Percentiles rank a stretch among this genome's conserved stretches.
Evolutionary conservation across 2,888 invertebrate species (phyloP).

Genomic region (Arrhopalites spinosus): DNA sequence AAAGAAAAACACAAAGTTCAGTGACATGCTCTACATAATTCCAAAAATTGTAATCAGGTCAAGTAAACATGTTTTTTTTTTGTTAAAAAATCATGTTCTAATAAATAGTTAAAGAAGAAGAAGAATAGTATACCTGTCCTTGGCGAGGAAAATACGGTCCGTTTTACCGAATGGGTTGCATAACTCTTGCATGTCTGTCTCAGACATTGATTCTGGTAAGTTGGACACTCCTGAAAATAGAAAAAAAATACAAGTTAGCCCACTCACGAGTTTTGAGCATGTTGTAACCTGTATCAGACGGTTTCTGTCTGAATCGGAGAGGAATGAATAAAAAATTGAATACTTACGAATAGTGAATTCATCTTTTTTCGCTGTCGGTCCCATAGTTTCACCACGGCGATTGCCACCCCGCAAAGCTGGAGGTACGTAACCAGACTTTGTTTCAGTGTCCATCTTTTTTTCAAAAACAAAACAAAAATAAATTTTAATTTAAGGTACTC

Average conservation of each 20-base stretch:
- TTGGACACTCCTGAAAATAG: too few relatives aligned
- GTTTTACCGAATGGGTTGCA: slow-evolving; percentile 93
- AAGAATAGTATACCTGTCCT: slow-evolving; percentile 66
- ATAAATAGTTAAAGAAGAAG: too few relatives aligned
- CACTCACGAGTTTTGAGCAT: too few relatives aligned
- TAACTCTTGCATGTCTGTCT: slow-evolving; percentile 92
- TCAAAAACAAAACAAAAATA: slow-evolving; percentile 14
- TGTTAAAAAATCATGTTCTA: too few relatives aligned
- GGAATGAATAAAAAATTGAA: too few relatives aligned
- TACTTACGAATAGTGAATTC: slow-evolving; percentile 93
- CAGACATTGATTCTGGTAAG: slow-evolving; percentile 89
- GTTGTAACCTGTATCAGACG: too few relatives aligned
- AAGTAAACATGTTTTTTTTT: too few relatives aligned
- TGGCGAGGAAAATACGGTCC: slow-evolving; percentile 91
- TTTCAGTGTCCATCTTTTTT: slow-evolving; percentile 52
- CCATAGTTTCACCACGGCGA: slow-evolving; percentile 74
- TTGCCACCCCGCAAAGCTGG: slow-evolving; percentile 77
- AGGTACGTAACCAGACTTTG: slow-evolving; percentile 65
- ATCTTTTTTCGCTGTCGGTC: slow-evolving; percentile 69
- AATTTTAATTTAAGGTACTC: slow-evolving; percentile 5
- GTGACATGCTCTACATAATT: too few relatives aligned
- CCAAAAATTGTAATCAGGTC: too few relatives aligned
- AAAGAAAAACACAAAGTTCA: slow-evolving; percentile 5
- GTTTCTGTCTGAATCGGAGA: too few relatives aligned
- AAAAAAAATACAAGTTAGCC: too few relatives aligned